Evolutionary conservation across 1,140 invertebrate genomes (phyloP), one percentile per base, ranked within the genome.

Genomic region (Sycophila sp.): DNA sequence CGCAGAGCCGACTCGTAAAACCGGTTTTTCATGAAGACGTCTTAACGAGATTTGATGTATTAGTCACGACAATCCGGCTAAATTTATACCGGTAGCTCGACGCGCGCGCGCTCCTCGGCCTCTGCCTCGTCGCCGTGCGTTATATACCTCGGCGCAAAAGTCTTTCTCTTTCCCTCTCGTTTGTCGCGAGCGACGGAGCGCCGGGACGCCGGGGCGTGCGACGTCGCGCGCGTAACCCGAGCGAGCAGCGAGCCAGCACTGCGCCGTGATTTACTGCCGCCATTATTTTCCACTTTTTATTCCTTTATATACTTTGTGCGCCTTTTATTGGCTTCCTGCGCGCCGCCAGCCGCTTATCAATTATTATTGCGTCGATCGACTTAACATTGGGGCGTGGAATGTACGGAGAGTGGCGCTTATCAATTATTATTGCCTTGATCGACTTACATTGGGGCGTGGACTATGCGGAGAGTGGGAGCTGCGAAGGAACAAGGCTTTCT

Each of bases 21-120:
- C 51, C 69, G 55, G 60, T 55, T 71, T 59, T n/a, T 71, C 53
- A 71, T 71, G 63, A 72, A 72, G 70, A 72, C 47, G 45, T 72
- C 65, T 67, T 66, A 66, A 62, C 70, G 47, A 67, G 70, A 67
- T 72, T 72, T 63, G 58, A 60, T 66, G 67, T 62, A 66, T 67
- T 66, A 67, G 71, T 68, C 65, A 73, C 49, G 71, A 72, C 71
- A 64, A 63, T 59, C 65, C 49, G 15, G 71, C 56, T 68, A 67
- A 67, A 72, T 58, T 58, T 65, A 59, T 60, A 60, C 58, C 58
- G 32, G 65, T 68, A 59, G 65, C 55, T 36, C 32, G 13, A 34
- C 19, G 45, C 38, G 38, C 38, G n/a, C n/a, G n/a, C n/a, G n/a
- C n/a, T n/a, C n/a, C n/a, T n/a, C n/a, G n/a, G n/a, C n/a, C n/a